phyloP scores from a whole-genome alignment of 2,797 vertebrate species.

The Silurus lanzhouensis region DNA sequence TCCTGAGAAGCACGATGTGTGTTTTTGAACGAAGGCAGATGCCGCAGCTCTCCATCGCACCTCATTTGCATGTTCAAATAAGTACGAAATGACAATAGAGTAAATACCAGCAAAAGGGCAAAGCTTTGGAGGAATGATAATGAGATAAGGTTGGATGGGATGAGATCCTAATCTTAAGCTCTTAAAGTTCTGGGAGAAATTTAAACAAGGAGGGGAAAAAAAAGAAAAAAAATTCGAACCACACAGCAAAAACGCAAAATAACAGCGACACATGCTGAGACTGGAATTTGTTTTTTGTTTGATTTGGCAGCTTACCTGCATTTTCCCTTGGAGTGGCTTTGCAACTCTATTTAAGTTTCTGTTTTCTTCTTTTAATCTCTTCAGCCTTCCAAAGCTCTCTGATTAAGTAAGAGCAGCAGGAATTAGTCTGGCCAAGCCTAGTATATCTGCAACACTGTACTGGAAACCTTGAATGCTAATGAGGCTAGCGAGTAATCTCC shows the following conservation, averaged over 20 bases:
- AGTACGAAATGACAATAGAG: conserved; percentile 67
- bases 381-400: conserved; percentile 21
- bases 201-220: background rate
- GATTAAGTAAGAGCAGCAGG: conserved; percentile 18
- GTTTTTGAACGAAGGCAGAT: conserved; percentile 54
- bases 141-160: conserved; percentile 63
- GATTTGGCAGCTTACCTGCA: conserved; percentile 35
- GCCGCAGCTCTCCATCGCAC: conserved; percentile 36
- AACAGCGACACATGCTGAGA: conserved; percentile 26
- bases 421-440: conserved; percentile 16
- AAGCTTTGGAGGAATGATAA: conserved; percentile 64
- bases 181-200: conserved; percentile 27
- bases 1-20: conserved; percentile 43
- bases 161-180: conserved; percentile 51
- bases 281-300: conserved; percentile 38
- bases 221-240: background rate
- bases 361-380: conserved; percentile 31
- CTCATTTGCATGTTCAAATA: conserved; percentile 73
- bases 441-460: conserved; percentile 25
- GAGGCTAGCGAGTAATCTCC: background rate
- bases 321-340: conserved; percentile 23
- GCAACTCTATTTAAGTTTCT: conserved; percentile 36
- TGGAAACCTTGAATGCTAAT: conserved; percentile 19
- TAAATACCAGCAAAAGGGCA: conserved; percentile 67
- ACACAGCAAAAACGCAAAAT: conserved; percentile 29